phyloP scores from a whole-genome alignment of 2,113 vertebrate species.

The Anser brachyrhynchus region DNA sequence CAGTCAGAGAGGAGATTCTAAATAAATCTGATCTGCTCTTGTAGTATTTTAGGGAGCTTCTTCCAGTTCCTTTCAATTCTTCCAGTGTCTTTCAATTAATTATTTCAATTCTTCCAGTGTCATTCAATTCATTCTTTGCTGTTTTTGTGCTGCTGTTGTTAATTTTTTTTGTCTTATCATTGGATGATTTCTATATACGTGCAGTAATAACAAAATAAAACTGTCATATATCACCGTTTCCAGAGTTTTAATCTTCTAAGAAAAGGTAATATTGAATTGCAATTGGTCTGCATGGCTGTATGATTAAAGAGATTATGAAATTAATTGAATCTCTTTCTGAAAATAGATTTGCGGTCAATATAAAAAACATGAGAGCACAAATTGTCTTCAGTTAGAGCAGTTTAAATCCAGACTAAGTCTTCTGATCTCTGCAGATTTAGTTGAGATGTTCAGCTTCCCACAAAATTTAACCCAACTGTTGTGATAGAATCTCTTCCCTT shows the following conservation, averaged over 20 bases:
- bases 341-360: neutral
- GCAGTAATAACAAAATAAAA: neutral
- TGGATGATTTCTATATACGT: neutral
- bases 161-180: neutral
- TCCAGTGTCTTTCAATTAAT: neutral
- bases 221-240: neutral
- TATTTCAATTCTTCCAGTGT: neutral
- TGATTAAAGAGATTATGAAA: neutral
- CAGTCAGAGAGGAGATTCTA: neutral
- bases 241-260: neutral
- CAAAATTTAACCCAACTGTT: neutral
- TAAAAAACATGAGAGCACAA: neutral
- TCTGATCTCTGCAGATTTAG: neutral
- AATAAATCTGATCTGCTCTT: neutral
- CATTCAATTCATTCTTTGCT: neutral
- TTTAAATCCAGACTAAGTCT: constrained; percentile 4
- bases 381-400: neutral
- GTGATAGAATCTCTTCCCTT: neutral
- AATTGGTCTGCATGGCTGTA: neutral
- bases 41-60: neutral
- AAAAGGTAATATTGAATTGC: neutral
- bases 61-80: neutral
- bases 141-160: neutral
- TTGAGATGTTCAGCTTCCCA: neutral
- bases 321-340: neutral